Evolutionary conservation across 2,797 vertebrate genomes (phyloP), one percentile per base, ranked within the genome.

Genomic region (Neosilurus hyrtlii): DNA sequence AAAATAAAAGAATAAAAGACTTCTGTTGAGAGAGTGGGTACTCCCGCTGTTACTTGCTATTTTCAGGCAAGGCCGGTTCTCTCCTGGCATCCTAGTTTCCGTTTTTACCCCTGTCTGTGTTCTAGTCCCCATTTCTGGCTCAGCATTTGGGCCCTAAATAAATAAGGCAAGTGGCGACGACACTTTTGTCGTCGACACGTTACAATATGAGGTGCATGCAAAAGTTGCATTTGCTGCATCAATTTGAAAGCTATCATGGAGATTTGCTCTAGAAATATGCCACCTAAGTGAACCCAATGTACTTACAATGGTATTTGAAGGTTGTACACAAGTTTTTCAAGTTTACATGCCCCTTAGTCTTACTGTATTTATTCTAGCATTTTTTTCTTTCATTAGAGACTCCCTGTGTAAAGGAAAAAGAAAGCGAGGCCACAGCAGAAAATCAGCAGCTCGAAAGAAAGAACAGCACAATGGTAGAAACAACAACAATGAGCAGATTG

Each of bases 401-500:
- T 91, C 92, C 10, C 89, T 89, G 68, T 87, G 63, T 71, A 85
- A 43, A 79, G 86, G 88, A 6, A 91, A 89, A 72, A 90, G 90
- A 82, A 94, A 92, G 84, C 91, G 86, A 67, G 91, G 88, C 83
- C 91, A 54, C 52, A 85, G 90, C 68, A 89, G 92, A 14, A 94
- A 91, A 84, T 90, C 91, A 71, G 92, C 92, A 11, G 88, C 88
- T 80, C 90, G 91, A 22, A 96, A 90, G 83, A 96, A 91, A 88
- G 96, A 98, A 87, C 95, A 96, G 88, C 96, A 93, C 83, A 97
- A 96, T 0, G 95, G 94, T 70, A 97, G 95, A 6, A 92, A 91
- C 84, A 94, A 94, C 75, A 76, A 57, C 57, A 91, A 92, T 10
- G 94, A 94, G 66, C 93, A 92, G 79, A 91, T 92, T 35, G 91